These are phyloP conservation scores for Dromius quadrimaculatus DNA, from an alignment of 2,888 invertebrate species.

Conservation along the genomic window DNA sequence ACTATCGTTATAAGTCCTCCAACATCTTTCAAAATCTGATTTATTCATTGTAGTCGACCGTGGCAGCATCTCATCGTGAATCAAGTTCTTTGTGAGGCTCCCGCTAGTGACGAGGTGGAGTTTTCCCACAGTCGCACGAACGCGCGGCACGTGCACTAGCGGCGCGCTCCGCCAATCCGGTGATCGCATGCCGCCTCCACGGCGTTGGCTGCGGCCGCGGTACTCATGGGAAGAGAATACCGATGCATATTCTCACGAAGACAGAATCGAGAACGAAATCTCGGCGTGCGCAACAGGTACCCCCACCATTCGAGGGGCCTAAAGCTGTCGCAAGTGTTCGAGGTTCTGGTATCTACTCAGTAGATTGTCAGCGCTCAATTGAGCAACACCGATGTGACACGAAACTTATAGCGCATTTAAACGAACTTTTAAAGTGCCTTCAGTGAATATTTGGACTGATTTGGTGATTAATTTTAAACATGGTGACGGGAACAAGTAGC, in stretches of 20 bases:
- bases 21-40: conserved; percentile 15
- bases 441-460: background rate
- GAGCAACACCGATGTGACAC: background rate
- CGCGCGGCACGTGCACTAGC: conserved; percentile 49
- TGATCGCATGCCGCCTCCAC: conserved; percentile 48
- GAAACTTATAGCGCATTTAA: too few relatives aligned
- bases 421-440: background rate
- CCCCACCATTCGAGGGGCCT: conserved; percentile 32
- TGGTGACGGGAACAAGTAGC: conserved; percentile 54
- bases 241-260: conserved; percentile 49
- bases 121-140: conserved; percentile 62
- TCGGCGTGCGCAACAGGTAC: conserved; percentile 28
- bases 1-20: background rate
- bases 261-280: conserved; percentile 36
- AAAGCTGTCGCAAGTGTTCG: too few relatives aligned
- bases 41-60: conserved; percentile 21
- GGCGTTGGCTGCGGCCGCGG: conserved; percentile 41
- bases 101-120: conserved; percentile 58
- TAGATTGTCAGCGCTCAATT: background rate
- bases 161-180: conserved; percentile 52
- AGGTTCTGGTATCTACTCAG: background rate
- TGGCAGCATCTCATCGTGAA: conserved; percentile 42
- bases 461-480: conserved; percentile 6
- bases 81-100: conserved; percentile 47
- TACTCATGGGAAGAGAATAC: conserved; percentile 51